Percentiles rank a stretch among this genome's conserved stretches.
These are phyloP conservation scores for Zeugodacus cucurbitae DNA, from an alignment of 1,140 invertebrate genomes.

Conservation along the genomic window DNA sequence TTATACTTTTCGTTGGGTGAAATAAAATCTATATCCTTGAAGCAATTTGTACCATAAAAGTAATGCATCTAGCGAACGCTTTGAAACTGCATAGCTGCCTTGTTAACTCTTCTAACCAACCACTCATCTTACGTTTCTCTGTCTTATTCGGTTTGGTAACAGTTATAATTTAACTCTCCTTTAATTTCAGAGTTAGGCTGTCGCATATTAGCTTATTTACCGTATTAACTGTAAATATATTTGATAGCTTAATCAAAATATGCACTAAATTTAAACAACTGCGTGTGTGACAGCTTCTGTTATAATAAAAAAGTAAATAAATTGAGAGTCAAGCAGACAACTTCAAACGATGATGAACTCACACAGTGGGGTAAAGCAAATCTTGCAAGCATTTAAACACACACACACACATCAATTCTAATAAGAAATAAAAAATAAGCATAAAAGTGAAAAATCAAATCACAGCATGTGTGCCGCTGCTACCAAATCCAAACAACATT, in stretches of 20 bases:
- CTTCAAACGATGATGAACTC: conserved; percentile 28
- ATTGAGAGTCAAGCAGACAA: neutral
- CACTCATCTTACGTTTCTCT: too few species aligned
- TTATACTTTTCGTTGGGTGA: too few species aligned
- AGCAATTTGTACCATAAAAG: too few species aligned
- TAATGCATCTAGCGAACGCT: too few species aligned
- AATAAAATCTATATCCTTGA: too few species aligned
- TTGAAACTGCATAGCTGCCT: too few species aligned
- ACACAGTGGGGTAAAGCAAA: conserved; percentile 4
- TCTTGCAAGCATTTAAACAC: neutral
- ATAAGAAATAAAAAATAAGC: neutral
- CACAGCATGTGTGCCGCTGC: neutral
- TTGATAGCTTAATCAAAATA: neutral
- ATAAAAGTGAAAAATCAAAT: neutral
- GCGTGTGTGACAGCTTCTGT: neutral
- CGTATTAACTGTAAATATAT: neutral
- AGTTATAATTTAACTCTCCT: too few species aligned
- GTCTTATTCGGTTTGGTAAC: too few species aligned
- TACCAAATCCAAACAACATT: neutral
- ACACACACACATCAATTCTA: too few species aligned
- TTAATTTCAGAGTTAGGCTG: too few species aligned
- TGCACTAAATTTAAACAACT: neutral
- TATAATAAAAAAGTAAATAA: neutral
- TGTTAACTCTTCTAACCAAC: too few species aligned
- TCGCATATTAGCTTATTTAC: too few species aligned